These are phyloP conservation scores for Odontamblyopus lacepedii DNA, from an alignment of 2,797 vertebrate species.

Conservation along the genomic window DNA sequence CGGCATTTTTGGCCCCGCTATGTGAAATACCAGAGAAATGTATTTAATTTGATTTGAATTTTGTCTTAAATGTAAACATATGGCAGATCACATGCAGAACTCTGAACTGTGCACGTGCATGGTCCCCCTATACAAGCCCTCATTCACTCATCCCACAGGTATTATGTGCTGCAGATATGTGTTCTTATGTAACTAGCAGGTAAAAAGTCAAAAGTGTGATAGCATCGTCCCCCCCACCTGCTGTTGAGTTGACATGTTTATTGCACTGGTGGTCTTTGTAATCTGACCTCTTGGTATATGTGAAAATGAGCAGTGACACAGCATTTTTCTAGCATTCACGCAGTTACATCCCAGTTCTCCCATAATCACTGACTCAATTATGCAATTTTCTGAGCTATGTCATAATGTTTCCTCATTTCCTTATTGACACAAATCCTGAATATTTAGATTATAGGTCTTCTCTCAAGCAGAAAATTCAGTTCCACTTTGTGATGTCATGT, in stretches of 20 bases:
- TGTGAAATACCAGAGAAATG: too few relatives aligned
- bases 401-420: too few relatives aligned
- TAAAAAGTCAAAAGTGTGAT: conserved; percentile 35
- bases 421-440: too few relatives aligned
- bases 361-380: too few relatives aligned
- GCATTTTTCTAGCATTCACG: conserved; percentile 4
- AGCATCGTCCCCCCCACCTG: background rate
- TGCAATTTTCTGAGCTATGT: too few relatives aligned
- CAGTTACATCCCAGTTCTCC: background rate
- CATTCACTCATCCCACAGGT: conserved; percentile 15
- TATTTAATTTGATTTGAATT: background rate
- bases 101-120: conserved; percentile 2
- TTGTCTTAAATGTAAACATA: background rate
- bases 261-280: conserved; percentile 19
- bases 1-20: too few relatives aligned
- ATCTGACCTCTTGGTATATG: conserved; percentile 31
- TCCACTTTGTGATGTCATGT: too few relatives aligned
- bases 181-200: conserved; percentile 39
- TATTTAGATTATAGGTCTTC: too few relatives aligned
- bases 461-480: too few relatives aligned
- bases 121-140: background rate
- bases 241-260: conserved; percentile 43
- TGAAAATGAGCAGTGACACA: conserved; percentile 1
- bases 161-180: background rate
- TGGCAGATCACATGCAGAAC: conserved; percentile 1